Evolutionary conservation across 64 coral and sea anemone species (phyloP).

Genomic region (Stichodactyla helianthus): DNA sequence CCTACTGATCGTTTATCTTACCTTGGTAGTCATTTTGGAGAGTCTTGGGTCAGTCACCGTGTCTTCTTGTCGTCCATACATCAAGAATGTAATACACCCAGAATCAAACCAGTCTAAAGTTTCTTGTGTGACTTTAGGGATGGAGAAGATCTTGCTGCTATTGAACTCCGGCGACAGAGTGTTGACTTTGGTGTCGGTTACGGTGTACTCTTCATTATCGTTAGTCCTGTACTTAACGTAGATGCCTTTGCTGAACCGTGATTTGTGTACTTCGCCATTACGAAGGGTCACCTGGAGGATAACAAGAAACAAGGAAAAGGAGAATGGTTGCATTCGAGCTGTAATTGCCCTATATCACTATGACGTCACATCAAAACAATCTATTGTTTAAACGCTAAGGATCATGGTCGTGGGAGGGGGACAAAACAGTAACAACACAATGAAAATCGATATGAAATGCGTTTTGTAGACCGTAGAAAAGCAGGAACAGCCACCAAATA

Average conservation of each 20-base stretch:
- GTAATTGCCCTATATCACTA: no score
- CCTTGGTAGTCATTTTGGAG: constrained; percentile 96
- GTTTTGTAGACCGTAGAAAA: no score
- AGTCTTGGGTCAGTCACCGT: constrained; percentile 60
- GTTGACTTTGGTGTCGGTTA: constrained; percentile 44
- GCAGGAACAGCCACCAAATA: no score
- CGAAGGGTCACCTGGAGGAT: constrained; percentile 67
- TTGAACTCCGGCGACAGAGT: constrained; percentile 94
- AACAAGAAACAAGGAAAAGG: no score
- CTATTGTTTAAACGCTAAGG: no score
- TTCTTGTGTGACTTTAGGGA: constrained; percentile 54
- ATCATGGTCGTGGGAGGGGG: no score
- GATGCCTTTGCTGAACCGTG: constrained; percentile 78
- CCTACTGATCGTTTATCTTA: neutral
- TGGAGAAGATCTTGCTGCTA: constrained; percentile 62
- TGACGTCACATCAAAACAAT: no score
- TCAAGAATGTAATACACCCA: constrained; percentile 85
- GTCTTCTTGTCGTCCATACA: constrained; percentile 86
- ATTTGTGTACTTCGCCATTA: constrained; percentile 77
- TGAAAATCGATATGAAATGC: no score
- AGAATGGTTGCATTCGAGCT: no score
- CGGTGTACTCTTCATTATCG: constrained; percentile 56
- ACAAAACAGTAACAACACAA: no score
- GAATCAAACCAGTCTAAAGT: constrained; percentile 92
- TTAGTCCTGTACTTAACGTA: constrained; percentile 87